Percentiles rank a stretch among this genome's conserved stretches.
These are phyloP conservation scores for Orbicella faveolata DNA, from an alignment of 64 coral and sea anemone genomes.

Conservation along the genomic window DNA sequence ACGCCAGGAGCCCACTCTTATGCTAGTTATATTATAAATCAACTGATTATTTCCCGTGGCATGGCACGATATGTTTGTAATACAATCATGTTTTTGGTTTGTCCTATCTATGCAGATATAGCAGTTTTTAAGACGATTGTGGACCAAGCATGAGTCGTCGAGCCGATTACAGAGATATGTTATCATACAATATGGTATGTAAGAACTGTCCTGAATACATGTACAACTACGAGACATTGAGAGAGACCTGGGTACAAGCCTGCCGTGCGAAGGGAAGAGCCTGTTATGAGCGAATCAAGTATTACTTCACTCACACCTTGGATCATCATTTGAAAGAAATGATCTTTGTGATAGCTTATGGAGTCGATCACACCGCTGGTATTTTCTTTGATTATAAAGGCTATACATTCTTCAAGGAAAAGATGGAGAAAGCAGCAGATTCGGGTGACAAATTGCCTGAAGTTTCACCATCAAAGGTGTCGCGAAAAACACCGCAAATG, in stretches of 20 bases:
- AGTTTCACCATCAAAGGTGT: not conserved
- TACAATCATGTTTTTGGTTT: too few species aligned
- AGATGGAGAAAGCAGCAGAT: slow-evolving; percentile 23
- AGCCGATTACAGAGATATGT: not conserved
- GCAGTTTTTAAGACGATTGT: not conserved
- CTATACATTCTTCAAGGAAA: slow-evolving; percentile 23
- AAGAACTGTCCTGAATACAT: slow-evolving; percentile 11
- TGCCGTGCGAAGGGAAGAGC: not conserved
- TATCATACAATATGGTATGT: not conserved
- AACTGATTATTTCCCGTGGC: too few species aligned
- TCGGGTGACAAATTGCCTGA: not conserved
- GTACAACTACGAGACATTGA: slow-evolving; percentile 13
- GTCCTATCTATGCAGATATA: not conserved
- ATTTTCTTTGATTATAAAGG: slow-evolving; percentile 38
- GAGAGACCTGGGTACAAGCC: slow-evolving; percentile 10
- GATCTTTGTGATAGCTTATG: slow-evolving; percentile 30
- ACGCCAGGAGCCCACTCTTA: too few species aligned
- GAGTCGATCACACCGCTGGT: not conserved
- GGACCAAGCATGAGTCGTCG: not conserved
- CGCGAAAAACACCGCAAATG: slow-evolving; percentile 4
- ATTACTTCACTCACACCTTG: not conserved
- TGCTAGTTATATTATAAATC: too few species aligned
- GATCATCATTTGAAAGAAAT: slow-evolving; percentile 33
- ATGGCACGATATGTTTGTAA: too few species aligned
- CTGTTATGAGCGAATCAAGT: slow-evolving; percentile 8